These are phyloP conservation scores for Ophion slaviceki DNA, from an alignment of 2,888 invertebrate genomes.

Conservation along the genomic window DNA sequence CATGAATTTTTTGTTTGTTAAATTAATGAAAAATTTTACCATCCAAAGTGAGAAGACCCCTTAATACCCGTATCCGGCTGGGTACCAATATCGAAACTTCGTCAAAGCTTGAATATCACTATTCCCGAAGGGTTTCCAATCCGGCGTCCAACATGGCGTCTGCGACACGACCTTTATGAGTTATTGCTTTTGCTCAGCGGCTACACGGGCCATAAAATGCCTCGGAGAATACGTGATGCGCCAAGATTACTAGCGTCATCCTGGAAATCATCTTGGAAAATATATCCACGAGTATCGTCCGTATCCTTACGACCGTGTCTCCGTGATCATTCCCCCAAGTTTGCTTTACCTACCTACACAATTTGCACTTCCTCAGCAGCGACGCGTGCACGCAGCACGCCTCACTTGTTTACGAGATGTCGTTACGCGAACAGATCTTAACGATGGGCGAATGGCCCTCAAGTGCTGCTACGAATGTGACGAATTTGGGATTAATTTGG, in stretches of 20 bases:
- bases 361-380: too few species aligned
- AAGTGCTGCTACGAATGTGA: conserved; percentile 35
- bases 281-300: conserved; percentile 1
- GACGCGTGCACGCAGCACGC: neutral
- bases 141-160: neutral
- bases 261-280: conserved; percentile 37
- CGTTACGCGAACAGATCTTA: conserved; percentile 48
- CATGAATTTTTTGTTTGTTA: too few species aligned
- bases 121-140: conserved; percentile 45
- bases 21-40: too few species aligned
- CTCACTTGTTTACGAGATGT: conserved; percentile 52
- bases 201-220: conserved; percentile 56
- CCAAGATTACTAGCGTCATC: conserved; percentile 63
- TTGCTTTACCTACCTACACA: neutral
- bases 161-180: conserved; percentile 43
- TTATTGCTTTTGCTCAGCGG: conserved; percentile 52
- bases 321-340: conserved; percentile 14
- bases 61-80: neutral
- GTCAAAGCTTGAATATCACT: conserved; percentile 44
- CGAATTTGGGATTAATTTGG: conserved; percentile 31
- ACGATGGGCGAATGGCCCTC: conserved; percentile 40
- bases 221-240: conserved; percentile 62
- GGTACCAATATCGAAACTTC: conserved; percentile 17
- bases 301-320: conserved; percentile 47
- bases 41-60: too few species aligned